A percentile compares a stretch with the other conserved stretches of the same genome.
These are phyloP conservation scores for Pangasianodon hypophthalmus DNA, from an alignment of 2,113 vertebrate genomes.

Conservation along the genomic window DNA sequence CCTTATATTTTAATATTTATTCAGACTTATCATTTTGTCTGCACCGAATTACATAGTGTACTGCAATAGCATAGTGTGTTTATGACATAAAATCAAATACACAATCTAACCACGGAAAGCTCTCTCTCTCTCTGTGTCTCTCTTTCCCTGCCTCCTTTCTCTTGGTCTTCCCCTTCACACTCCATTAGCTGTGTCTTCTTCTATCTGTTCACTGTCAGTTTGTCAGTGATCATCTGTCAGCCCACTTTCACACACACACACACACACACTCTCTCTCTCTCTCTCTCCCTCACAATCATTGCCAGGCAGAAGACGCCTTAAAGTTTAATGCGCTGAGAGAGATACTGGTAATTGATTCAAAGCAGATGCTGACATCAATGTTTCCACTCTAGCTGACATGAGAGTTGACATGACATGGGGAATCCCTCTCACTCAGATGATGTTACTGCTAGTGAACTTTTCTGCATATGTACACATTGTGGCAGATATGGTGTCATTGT, in stretches of 20 bases:
- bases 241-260: not conserved
- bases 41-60: not conserved
- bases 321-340: slow-evolving; percentile 49
- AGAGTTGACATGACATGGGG: slow-evolving; percentile 15
- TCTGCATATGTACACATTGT: not conserved
- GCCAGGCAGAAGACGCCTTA: slow-evolving; percentile 28
- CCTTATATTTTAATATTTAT: not conserved
- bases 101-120: not conserved
- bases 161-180: slow-evolving; percentile 77
- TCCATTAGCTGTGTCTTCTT: slow-evolving; percentile 81
- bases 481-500: not conserved
- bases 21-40: not conserved
- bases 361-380: slow-evolving; percentile 34
- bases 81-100: not conserved
- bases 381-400: slow-evolving; percentile 28
- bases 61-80: not conserved
- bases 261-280: not conserved
- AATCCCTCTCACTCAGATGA: slow-evolving; percentile 6
- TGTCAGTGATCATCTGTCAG: slow-evolving; percentile 58
- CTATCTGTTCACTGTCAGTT: slow-evolving; percentile 72
- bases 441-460: not conserved
- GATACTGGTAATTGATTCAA: slow-evolving; percentile 45
- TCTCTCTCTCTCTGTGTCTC: not conserved
- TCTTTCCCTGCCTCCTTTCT: slow-evolving; percentile 49
- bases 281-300: not conserved